Base-by-base conservation (phyloP, 2,888 invertebrate genomes). In the Conus canariensis region DNA sequence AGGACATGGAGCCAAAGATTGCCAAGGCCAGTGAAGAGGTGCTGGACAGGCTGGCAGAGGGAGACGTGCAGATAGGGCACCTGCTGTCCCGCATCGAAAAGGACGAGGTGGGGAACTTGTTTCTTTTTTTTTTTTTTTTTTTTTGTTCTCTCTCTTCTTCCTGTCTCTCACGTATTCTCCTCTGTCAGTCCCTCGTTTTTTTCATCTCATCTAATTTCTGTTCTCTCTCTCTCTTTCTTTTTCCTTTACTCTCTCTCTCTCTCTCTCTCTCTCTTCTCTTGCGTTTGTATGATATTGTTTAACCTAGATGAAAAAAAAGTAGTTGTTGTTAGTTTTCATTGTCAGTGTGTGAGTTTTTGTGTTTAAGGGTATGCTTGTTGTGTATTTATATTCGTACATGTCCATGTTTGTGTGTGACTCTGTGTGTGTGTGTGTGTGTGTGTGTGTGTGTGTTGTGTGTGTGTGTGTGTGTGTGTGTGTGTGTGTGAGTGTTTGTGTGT, bases 1-100 rank as follows among this genome's bases (percentile, higher is more conserved):
- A 96, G 96, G 94, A 95, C 82, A 91, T 96, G 88, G 96, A 96
- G 91, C 95, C 95, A 12, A 82, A 91, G 25, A 95, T 96, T 64
- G 92, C 92, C 60, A 93, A 94, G 67, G 91, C 93, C 16, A 95
- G 95, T 90, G 93, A 94, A 56, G 91, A 86, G 4, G 91, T 96
- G 77, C 89, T 95, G 74, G 88, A 90, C 59, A 91, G 91, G 74
- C 92, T 96, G 56, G 91, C 92, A 25, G 94, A 93, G 58, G 94
- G 95, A 92, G 95, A 96, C 89, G 80, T 90, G 80, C 93, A 94
- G 70, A 94, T 96, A 59, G 93, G 93, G n/a, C 88, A 88, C 7
- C 90, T 94, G 16, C 93, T 95, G 86, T 91, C 93, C 2, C 90
- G 92, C 80, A 94, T 96, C 86, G 93, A 94, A 77, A 90, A 90